Evolutionary conservation across 2,113 vertebrate genomes (phyloP).

Genomic region (Leiothrix lutea): DNA sequence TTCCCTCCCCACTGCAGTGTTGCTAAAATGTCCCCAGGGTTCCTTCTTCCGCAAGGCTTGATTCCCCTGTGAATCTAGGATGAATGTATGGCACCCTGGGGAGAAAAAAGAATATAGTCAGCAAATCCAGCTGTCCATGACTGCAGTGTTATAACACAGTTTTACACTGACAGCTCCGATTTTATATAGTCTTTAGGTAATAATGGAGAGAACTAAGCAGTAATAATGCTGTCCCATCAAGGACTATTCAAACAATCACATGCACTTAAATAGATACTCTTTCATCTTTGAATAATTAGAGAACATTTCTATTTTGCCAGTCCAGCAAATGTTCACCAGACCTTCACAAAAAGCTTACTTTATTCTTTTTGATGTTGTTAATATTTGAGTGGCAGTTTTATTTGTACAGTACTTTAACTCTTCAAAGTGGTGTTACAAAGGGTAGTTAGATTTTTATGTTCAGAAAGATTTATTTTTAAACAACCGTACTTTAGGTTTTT

Average conservation of each 20-base stretch:
- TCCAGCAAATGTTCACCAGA: slow-evolving; percentile 35
- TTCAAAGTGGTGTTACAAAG: slow-evolving; percentile 15
- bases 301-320: background rate
- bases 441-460: background rate
- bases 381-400: slow-evolving; percentile 31
- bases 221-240: background rate
- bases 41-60: background rate
- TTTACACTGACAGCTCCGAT: background rate
- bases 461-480: slow-evolving; percentile 9
- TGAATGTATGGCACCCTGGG: background rate
- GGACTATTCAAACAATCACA: background rate
- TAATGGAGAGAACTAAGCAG: background rate
- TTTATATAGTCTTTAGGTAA: background rate
- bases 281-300: slow-evolving; percentile 33
- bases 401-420: background rate
- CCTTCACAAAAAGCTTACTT: slow-evolving; percentile 2
- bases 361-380: slow-evolving; percentile 25
- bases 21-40: background rate
- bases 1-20: background rate
- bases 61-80: background rate
- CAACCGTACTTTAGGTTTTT: background rate
- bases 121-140: background rate
- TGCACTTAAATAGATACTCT: background rate
- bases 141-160: background rate
- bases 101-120: background rate